Conservation (phyloP, 2,888 invertebrate genomes). For the Graphium colonna region DNA sequence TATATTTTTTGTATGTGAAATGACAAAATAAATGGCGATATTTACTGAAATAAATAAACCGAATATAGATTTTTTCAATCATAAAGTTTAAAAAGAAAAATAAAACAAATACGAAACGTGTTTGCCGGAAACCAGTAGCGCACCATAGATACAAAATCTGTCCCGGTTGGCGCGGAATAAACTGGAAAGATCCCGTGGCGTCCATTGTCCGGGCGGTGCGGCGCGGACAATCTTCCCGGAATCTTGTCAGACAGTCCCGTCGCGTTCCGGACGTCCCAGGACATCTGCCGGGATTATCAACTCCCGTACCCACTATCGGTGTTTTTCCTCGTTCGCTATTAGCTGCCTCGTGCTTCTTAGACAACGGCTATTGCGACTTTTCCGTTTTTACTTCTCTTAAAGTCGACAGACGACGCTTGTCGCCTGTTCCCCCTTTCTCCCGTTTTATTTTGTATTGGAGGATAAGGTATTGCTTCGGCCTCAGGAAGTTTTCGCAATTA, state of each 20-base stretch:
- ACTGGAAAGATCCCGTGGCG: constrained; percentile 43
- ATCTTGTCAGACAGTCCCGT: constrained; percentile 53
- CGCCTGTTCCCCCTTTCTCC: not conserved
- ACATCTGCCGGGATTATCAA: constrained; percentile 67
- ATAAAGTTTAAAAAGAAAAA: too few species aligned
- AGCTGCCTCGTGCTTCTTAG: constrained; percentile 28
- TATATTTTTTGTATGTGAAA: too few species aligned
- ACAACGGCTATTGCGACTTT: constrained; percentile 15
- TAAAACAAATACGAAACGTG: too few species aligned
- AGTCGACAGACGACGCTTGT: constrained; percentile 10
- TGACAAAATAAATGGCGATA: too few species aligned
- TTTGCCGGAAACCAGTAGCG: constrained; percentile 28
- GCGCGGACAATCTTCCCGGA: constrained; percentile 57
- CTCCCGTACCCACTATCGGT: constrained; percentile 47
- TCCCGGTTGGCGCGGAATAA: constrained; percentile 49
- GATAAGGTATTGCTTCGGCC: not conserved
- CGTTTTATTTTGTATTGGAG: constrained; percentile 8
- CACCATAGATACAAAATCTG: constrained; percentile 49
- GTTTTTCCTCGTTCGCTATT: constrained; percentile 53
- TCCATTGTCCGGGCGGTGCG: constrained; percentile 62
- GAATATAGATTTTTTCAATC: too few species aligned
- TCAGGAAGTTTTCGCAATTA: too few species aligned
- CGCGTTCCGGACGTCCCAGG: constrained; percentile 54
- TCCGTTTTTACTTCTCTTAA: constrained; percentile 12
- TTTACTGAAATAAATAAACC: too few species aligned